phyloP scores from a whole-genome alignment of 2,113 vertebrate genomes.

The Lichenostomus cassidix region DNA sequence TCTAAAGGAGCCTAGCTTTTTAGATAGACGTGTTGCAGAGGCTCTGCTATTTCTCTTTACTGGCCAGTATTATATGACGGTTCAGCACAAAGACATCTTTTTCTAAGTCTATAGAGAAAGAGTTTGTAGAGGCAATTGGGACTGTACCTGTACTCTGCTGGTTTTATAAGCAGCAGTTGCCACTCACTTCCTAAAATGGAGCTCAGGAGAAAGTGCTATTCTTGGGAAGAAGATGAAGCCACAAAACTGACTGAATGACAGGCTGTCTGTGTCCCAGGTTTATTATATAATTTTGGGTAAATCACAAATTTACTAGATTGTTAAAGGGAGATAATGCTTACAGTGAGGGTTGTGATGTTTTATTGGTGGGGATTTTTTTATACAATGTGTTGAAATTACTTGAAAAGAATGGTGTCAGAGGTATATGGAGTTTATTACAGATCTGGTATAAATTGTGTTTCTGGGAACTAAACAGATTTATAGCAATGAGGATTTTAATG shows the following conservation, averaged over 20 bases:
- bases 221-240: background rate
- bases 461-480: background rate
- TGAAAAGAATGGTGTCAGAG: background rate
- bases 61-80: background rate
- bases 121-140: background rate
- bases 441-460: background rate
- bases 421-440: background rate
- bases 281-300: background rate
- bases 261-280: background rate
- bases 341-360: background rate
- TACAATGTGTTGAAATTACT: background rate
- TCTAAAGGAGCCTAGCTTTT: background rate
- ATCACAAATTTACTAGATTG: background rate
- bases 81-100: background rate
- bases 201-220: background rate
- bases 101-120: background rate
- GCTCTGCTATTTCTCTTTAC: background rate
- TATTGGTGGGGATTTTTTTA: background rate
- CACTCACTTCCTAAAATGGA: background rate
- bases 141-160: background rate
- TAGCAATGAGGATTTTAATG: background rate
- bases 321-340: background rate
- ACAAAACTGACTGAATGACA: background rate
- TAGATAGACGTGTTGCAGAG: background rate
- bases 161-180: background rate